Evolutionary conservation across 2,113 vertebrate species (phyloP), one percentile per base, ranked within the genome.

Genomic region (Gavia stellata): DNA sequence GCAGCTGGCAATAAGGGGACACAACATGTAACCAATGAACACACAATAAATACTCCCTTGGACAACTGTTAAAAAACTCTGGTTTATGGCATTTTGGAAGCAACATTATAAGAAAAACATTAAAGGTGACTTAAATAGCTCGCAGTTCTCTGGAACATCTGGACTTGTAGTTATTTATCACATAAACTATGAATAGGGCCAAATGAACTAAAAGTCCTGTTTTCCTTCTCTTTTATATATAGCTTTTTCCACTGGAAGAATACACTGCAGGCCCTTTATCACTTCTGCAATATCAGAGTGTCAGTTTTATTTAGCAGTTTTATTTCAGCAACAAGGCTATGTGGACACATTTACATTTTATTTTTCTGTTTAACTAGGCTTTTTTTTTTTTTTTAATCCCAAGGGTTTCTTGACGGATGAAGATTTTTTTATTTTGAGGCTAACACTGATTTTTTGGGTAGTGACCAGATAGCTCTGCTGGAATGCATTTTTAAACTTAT

Each of bases 291-390:
- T 82, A 91, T 65, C 83, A 61, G 58, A 42, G 14, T 84, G 61
- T 80, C 94, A 70, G 70, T 61, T 95, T 94, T 87, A 72, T 91
- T 97, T 85, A 88, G 47, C 50, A 62, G n/a, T n/a, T n/a, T n/a
- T 80, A 82, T 72, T 90, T 82, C 71, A 87, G 38, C 58, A 94
- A 82, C 25, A 72, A 81, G 58, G 14, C 19, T 80, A 29, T 80
- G 49, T 72, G 31, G 45, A 75, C 28, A 50, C 9, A 86, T 81
- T 93, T 81, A 61, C 36, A 65, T 92, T 86, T 89, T 72, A 81
- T 79, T 94, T 91, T 95, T 78, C 75, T 86, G n/a, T 82, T 88
- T 81, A 92, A 34, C 34, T 92, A 49, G 21, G 40, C 82, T 33
- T 2, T 1, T 53, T 85, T 85, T 33, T 2, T 1, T 53, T 85